These are phyloP conservation scores for Calliphora vomitoria DNA, from an alignment of 2,888 invertebrate species.

Conservation along the genomic window DNA sequence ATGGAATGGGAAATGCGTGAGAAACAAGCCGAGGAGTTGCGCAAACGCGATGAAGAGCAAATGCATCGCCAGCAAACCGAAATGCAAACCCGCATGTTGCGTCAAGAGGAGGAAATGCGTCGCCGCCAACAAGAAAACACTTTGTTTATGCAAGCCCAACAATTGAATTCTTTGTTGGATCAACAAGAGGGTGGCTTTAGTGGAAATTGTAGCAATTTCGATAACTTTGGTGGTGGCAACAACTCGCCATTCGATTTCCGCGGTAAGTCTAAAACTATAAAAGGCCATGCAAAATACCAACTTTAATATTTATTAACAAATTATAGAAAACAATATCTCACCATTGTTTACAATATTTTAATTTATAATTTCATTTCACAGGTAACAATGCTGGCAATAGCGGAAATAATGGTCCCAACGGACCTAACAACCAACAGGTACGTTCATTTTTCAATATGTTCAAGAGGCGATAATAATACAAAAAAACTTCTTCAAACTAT, in stretches of 20 bases:
- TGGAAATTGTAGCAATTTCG: conserved; percentile 77
- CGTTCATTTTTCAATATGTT: conserved; percentile 79
- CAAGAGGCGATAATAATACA: conserved; percentile 56
- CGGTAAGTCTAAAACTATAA: conserved; percentile 77
- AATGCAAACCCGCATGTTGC: conserved; percentile 90
- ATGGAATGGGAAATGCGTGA: conserved; percentile 93
- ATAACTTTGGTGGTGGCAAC: conserved; percentile 76
- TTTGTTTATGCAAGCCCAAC: conserved; percentile 92
- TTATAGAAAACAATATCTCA: neutral
- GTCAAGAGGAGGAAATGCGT: conserved; percentile 93
- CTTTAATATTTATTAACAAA: neutral
- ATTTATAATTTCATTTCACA: conserved; percentile 53
- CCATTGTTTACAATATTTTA: neutral
- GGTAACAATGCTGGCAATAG: conserved; percentile 76
- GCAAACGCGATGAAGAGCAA: conserved; percentile 89
- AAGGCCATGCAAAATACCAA: neutral
- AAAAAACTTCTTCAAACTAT: conserved; percentile 15
- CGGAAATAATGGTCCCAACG: conserved; percentile 71
- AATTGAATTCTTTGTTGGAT: conserved; percentile 88
- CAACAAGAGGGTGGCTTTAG: conserved; percentile 86
- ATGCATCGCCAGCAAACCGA: conserved; percentile 90
- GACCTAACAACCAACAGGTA: conserved; percentile 79
- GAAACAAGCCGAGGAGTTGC: conserved; percentile 92
- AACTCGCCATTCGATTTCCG: conserved; percentile 82
- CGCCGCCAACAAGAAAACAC: conserved; percentile 95